Evolutionary conservation across 2,113 vertebrate species (phyloP).

Genomic region (Trogon surrucura): DNA sequence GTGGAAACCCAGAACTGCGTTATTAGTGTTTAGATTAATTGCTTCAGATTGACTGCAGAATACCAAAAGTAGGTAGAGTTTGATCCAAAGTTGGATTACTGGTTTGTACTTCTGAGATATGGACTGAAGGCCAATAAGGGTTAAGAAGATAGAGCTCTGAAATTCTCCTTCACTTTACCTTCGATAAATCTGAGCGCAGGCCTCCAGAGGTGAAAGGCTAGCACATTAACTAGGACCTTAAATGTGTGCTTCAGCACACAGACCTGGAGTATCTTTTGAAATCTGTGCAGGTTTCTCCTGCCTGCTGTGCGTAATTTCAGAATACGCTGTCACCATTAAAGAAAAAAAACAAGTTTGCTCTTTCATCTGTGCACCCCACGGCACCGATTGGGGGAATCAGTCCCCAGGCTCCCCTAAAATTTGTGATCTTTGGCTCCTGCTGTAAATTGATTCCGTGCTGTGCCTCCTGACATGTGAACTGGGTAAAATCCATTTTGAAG

Average conservation of each 20-base stretch:
- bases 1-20: background rate
- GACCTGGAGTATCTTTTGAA: conserved; percentile 80
- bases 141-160: conserved; percentile 49
- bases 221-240: conserved; percentile 67
- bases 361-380: conserved; percentile 72
- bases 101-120: background rate
- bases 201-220: conserved; percentile 69
- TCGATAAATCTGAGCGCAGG: conserved; percentile 56
- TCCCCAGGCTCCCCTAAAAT: conserved; percentile 79
- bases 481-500: conserved; percentile 60
- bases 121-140: conserved; percentile 30
- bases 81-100: background rate
- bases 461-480: conserved; percentile 63
- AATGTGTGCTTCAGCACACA: conserved; percentile 70
- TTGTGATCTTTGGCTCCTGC: conserved; percentile 81
- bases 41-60: background rate
- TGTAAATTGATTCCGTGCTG: conserved; percentile 80
- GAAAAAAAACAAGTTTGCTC: conserved; percentile 69
- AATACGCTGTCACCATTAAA: conserved; percentile 72
- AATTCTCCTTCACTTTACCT: conserved; percentile 57
- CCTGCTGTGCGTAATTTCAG: conserved; percentile 79
- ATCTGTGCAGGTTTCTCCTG: conserved; percentile 76
- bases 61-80: background rate
- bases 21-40: background rate
- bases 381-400: conserved; percentile 68